A percentile compares a stretch with the other conserved stretches of the same genome.
phyloP scores from a whole-genome alignment of 2,888 invertebrate species.

The Bellardia pandia region DNA sequence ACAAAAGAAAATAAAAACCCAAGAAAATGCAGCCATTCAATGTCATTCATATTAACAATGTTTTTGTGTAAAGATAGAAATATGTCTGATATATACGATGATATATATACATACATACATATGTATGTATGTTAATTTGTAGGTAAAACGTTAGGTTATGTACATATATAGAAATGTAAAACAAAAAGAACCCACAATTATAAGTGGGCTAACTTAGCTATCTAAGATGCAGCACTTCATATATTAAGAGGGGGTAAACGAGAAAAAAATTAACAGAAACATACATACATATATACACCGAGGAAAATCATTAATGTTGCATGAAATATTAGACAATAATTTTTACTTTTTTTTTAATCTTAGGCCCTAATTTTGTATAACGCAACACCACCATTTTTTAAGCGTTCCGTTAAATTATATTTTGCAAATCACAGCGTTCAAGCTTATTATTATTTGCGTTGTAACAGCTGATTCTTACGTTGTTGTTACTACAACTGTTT shows the following conservation, averaged over 20 bases:
- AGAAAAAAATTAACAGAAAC: conserved; percentile 14
- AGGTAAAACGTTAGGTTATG: background rate
- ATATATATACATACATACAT: background rate
- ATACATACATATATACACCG: conserved; percentile 18
- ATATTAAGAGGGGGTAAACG: conserved; percentile 40
- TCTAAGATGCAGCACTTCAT: conserved; percentile 73
- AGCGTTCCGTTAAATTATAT: no score
- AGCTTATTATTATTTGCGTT: no score
- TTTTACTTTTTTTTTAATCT: no score
- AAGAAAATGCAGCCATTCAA: conserved; percentile 42
- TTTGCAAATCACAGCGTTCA: no score
- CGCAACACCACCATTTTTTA: no score
- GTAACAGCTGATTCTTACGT: no score
- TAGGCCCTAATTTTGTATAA: no score
- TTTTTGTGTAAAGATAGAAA: conserved; percentile 22
- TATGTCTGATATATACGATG: background rate
- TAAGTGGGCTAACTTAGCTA: conserved; percentile 74
- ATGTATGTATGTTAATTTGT: conserved; percentile 23
- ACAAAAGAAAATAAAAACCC: conserved; percentile 19
- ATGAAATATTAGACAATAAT: no score
- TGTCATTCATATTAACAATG: conserved; percentile 48
- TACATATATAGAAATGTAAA: background rate
- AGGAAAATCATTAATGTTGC: background rate
- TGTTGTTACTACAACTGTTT: no score
- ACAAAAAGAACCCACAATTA: conserved; percentile 52